Conservation (phyloP, 1,140 invertebrate genomes). For the Sinonovacula constricta region DNA sequence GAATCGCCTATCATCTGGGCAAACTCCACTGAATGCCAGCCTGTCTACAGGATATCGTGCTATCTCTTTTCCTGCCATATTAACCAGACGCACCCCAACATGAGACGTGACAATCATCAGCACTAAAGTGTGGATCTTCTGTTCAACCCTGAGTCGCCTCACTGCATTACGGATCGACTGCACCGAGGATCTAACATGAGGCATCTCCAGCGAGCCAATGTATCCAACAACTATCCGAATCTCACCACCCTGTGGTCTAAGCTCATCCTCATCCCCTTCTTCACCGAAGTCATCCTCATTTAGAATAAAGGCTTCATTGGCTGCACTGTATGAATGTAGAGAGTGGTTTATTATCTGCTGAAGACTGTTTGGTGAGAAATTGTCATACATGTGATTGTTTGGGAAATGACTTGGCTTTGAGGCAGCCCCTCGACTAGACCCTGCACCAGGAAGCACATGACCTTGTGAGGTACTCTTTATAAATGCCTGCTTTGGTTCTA, state of each 20-base stretch:
- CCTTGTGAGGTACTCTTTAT: slow-evolving; percentile 58
- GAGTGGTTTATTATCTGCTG: slow-evolving; percentile 51
- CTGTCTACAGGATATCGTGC: slow-evolving; percentile 92
- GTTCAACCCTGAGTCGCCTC: slow-evolving; percentile 91
- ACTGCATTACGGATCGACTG: slow-evolving; percentile 89
- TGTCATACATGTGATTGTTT: slow-evolving; percentile 35
- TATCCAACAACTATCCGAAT: slow-evolving; percentile 94
- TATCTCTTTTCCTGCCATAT: slow-evolving; percentile 80
- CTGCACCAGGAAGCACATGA: slow-evolving; percentile 21
- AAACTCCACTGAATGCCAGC: slow-evolving; percentile 93
- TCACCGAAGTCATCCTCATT: slow-evolving; percentile 56
- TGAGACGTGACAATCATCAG: slow-evolving; percentile 90
- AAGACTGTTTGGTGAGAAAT: slow-evolving; percentile 46
- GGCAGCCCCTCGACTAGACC: not conserved
- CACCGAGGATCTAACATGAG: slow-evolving; percentile 83
- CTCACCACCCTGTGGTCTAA: slow-evolving; percentile 72
- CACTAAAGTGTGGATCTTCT: slow-evolving; percentile 91
- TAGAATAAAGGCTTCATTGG: slow-evolving; percentile 62
- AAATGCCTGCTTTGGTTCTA: slow-evolving; percentile 59
- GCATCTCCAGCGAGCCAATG: slow-evolving; percentile 96
- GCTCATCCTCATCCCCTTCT: slow-evolving; percentile 54
- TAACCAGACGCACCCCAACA: slow-evolving; percentile 87
- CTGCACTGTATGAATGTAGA: slow-evolving; percentile 50
- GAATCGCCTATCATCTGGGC: slow-evolving; percentile 91
- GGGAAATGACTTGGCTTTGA: slow-evolving; percentile 27